Evolutionary conservation across 1,140 invertebrate species (phyloP).

Genomic region (Caenorhabditis latens): DNA sequence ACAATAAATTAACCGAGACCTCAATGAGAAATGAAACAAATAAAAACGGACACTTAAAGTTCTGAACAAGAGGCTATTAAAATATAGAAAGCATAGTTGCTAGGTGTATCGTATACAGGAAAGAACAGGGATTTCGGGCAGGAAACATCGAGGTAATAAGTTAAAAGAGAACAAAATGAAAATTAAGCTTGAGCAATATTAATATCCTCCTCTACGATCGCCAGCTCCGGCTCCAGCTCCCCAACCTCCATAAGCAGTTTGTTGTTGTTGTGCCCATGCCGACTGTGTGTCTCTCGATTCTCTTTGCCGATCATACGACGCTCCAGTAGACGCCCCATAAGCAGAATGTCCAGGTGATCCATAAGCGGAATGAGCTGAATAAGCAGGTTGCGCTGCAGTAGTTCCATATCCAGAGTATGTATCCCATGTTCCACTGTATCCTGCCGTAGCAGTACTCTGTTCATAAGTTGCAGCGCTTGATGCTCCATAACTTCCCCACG

Average conservation of each 20-base stretch:
- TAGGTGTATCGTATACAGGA: not conserved
- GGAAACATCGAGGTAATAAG: not conserved
- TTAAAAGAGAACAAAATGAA: not conserved
- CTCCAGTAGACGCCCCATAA: not conserved
- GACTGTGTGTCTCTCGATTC: conserved; percentile 25
- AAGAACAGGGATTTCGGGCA: conserved; percentile 11
- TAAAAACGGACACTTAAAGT: not conserved
- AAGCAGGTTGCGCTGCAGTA: not conserved
- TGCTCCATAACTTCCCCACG: conserved; percentile 51
- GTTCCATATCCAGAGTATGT: not conserved
- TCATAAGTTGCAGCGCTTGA: not conserved
- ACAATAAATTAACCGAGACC: conserved; percentile 31
- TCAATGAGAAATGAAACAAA: not conserved
- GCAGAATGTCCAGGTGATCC: not conserved
- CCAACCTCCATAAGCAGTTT: not conserved
- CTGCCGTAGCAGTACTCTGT: not conserved
- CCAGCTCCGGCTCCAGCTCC: conserved; percentile 39
- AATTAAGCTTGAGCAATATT: not conserved
- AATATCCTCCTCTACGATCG: conserved; percentile 34
- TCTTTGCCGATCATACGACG: conserved; percentile 6
- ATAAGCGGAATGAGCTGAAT: not conserved
- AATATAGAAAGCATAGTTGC: not conserved
- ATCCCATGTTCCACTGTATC: conserved; percentile 6
- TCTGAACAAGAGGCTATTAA: not conserved
- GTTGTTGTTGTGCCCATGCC: not conserved